Evolutionary conservation across 2,113 vertebrate species (phyloP).

Genomic region (Camelus bactrianus): DNA sequence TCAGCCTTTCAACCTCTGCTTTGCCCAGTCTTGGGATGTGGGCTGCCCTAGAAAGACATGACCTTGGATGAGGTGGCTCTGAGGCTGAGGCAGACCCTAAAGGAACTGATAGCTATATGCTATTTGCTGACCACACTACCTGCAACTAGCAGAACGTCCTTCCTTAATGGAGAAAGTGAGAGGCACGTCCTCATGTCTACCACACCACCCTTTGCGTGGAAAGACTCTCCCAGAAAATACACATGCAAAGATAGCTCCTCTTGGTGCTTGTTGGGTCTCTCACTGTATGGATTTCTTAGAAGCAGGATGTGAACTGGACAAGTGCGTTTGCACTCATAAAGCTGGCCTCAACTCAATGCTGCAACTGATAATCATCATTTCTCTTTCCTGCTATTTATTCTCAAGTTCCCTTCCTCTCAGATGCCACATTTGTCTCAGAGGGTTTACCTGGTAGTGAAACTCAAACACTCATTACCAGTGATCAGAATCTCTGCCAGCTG

Average conservation of each 20-base stretch:
- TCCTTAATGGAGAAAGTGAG: neutral
- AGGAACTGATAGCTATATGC: neutral
- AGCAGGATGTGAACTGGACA: neutral
- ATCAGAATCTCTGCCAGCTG: neutral
- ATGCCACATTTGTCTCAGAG: neutral
- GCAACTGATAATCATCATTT: neutral
- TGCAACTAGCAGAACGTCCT: neutral
- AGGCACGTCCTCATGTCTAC: neutral
- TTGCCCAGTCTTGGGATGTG: neutral
- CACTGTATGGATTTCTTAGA: neutral
- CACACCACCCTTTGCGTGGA: neutral
- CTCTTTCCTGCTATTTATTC: neutral
- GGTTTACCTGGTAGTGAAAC: neutral
- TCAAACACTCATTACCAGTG: neutral
- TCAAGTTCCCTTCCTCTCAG: neutral
- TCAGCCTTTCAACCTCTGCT: neutral
- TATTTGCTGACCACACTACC: neutral
- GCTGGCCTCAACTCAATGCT: neutral
- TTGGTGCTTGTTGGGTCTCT: neutral
- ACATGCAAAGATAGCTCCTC: neutral
- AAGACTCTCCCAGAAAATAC: neutral
- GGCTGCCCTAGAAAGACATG: neutral
- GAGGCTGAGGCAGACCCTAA: neutral
- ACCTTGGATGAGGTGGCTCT: neutral
- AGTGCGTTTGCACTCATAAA: neutral